phyloP scores from a whole-genome alignment of 2,113 vertebrate species.

The Cyanoramphus novaezelandiae region DNA sequence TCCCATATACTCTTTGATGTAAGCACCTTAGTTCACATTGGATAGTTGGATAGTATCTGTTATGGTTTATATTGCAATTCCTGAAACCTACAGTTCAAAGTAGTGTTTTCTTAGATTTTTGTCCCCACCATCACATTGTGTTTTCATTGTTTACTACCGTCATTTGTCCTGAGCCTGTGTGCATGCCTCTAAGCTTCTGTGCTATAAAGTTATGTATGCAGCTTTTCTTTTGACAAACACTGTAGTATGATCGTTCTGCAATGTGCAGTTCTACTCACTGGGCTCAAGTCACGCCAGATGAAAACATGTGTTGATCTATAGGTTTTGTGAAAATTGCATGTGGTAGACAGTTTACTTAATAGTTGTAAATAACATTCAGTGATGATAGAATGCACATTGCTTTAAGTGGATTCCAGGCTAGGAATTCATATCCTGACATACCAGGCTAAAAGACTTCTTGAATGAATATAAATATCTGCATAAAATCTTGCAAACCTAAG shows the following conservation, averaged over 20 bases:
- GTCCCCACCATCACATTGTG: not conserved
- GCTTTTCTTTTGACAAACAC: not conserved
- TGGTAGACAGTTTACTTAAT: not conserved
- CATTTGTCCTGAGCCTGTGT: not conserved
- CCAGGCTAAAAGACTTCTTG: not conserved
- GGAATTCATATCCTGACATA: not conserved
- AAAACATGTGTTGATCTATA: not conserved
- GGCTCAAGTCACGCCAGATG: not conserved
- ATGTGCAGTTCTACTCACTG: not conserved
- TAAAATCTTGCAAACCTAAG: not conserved
- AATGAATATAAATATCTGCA: not conserved
- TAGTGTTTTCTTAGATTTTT: not conserved
- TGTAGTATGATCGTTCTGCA: not conserved
- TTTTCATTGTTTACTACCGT: not conserved
- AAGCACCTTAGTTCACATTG: not conserved
- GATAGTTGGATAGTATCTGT: not conserved
- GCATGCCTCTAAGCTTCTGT: not conserved
- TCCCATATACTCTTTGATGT: fast-evolving
- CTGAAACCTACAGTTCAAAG: not conserved
- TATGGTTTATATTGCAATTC: not conserved
- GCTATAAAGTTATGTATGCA: not conserved
- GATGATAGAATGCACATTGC: not conserved
- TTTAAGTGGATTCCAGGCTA: not conserved
- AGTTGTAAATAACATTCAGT: not conserved
- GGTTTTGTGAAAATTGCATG: not conserved